phyloP scores from a whole-genome alignment of 2,888 invertebrate species.

The Cryptocephalus moraei region DNA sequence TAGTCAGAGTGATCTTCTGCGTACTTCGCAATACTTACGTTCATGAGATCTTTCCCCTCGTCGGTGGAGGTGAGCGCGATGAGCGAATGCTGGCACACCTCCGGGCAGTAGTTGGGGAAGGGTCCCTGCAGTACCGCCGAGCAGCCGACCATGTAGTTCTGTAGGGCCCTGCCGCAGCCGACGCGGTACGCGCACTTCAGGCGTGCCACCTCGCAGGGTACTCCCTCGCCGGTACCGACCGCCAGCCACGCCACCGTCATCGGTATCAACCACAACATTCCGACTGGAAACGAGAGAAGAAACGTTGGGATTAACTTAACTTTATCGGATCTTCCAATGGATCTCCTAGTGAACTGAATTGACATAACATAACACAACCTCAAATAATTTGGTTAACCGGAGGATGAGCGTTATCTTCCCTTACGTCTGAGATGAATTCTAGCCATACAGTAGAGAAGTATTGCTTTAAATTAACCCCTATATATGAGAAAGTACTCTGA shows the following conservation, averaged over 20 bases:
- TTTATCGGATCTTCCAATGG: too few species aligned
- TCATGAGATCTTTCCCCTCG: conserved; percentile 68
- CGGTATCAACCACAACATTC: conserved; percentile 37
- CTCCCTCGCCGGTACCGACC: conserved; percentile 12
- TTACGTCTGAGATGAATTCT: too few species aligned
- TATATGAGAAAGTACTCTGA: too few species aligned
- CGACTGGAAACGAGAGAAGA: conserved; percentile 21
- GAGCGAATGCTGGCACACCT: conserved; percentile 64
- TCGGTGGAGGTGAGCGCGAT: conserved; percentile 71
- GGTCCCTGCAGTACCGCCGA: conserved; percentile 52
- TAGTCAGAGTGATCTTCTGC: too few species aligned
- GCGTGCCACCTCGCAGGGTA: conserved; percentile 55
- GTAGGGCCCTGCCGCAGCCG: conserved; percentile 68
- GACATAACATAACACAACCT: too few species aligned
- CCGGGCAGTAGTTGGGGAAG: conserved; percentile 48
- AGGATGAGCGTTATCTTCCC: too few species aligned
- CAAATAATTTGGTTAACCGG: too few species aligned
- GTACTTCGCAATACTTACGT: too few species aligned
- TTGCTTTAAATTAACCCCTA: too few species aligned
- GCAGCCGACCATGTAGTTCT: conserved; percentile 66
- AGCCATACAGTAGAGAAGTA: too few species aligned
- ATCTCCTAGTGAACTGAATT: too few species aligned
- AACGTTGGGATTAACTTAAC: not conserved
- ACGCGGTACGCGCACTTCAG: conserved; percentile 63
- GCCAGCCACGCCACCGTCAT: conserved; percentile 31